Evolutionary conservation across 1,140 invertebrate species (phyloP).

Genomic region (Arctopsyche grandis): DNA sequence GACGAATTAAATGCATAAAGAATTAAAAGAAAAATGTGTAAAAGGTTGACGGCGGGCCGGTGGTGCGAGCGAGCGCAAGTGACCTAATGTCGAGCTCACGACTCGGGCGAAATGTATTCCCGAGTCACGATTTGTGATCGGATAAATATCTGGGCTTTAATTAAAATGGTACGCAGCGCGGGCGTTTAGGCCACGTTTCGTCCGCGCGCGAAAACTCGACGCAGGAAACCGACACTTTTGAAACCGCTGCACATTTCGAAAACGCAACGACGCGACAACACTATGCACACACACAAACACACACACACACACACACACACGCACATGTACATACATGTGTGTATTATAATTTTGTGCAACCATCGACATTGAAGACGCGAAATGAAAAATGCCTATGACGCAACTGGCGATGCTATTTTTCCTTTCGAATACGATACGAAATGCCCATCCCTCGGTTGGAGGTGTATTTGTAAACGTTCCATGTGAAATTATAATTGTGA

Average conservation of each 20-base stretch:
- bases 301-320: too few relatives aligned
- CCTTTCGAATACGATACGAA: too few relatives aligned
- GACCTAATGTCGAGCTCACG: slow-evolving; percentile 49
- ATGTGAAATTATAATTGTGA: too few relatives aligned
- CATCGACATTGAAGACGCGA: too few relatives aligned
- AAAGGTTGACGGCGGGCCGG: not conserved
- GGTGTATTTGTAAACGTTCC: too few relatives aligned
- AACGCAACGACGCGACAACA: too few relatives aligned
- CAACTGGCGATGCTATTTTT: too few relatives aligned
- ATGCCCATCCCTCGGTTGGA: too few relatives aligned
- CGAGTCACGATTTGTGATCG: slow-evolving; percentile 48
- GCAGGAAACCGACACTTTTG: not conserved
- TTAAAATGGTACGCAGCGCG: slow-evolving; percentile 38
- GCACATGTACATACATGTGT: too few relatives aligned
- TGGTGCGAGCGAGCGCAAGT: slow-evolving; percentile 11
- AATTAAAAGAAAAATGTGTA: not conserved
- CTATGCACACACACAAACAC: too few relatives aligned
- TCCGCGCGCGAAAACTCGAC: not conserved
- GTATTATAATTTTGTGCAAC: too few relatives aligned
- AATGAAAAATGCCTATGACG: too few relatives aligned
- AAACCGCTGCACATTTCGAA: not conserved
- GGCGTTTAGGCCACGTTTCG: not conserved
- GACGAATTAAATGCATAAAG: not conserved
- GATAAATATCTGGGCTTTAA: slow-evolving; percentile 49
- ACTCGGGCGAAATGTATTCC: slow-evolving; percentile 43